Evolutionary conservation across 2,888 invertebrate species (phyloP), one percentile per base, ranked within the genome.

Genomic region (Lamellibrachia columna): DNA sequence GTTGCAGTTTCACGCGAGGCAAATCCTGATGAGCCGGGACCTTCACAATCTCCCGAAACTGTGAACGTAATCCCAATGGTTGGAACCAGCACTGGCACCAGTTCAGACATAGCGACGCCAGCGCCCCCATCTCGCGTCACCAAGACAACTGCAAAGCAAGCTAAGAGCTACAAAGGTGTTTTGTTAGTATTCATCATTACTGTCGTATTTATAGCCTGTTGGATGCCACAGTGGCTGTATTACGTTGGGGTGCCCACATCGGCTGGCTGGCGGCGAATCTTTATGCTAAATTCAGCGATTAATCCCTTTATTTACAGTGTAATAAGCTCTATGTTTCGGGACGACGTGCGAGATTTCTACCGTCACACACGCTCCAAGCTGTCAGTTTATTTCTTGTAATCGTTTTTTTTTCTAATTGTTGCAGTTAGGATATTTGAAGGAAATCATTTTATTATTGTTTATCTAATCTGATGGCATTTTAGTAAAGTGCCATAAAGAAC

Each of bases 141-240:
- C 22, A 75, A 75, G 22, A 75, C 75, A 22, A 75, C 75, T 6
- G 75, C 75, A 15, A 75, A 75, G 22, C 75, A 75, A 75, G 75
- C n/a, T 4, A 75, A 75, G 75, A 75, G 75, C 75, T 75, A 75
- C 75, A 75, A 75, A 75, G 75, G 75, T 75, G 75, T 75, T 75
- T 75, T 75, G 75, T 15, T 75, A 22, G 15, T 75, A 22, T 75
- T 75, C 75, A 75, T 75, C 15, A 75, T 75, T 75, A 75, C 75
- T 75, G 75, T 75, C 22, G 75, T 75, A 22, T 75, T 75, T 75
- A n/a, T 75, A 22, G 75, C 75, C n/a, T 75, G 75, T 75, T 75
- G 75, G 75, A 22, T 22, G 75, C 75, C 75, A n/a, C 75, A 75
- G 75, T 75, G 75, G 75, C n/a, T 75, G 75, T 22, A 75, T 22